These are phyloP conservation scores for Dicyrtomina minuta DNA, from an alignment of 2,888 invertebrate species.

Conservation along the genomic window DNA sequence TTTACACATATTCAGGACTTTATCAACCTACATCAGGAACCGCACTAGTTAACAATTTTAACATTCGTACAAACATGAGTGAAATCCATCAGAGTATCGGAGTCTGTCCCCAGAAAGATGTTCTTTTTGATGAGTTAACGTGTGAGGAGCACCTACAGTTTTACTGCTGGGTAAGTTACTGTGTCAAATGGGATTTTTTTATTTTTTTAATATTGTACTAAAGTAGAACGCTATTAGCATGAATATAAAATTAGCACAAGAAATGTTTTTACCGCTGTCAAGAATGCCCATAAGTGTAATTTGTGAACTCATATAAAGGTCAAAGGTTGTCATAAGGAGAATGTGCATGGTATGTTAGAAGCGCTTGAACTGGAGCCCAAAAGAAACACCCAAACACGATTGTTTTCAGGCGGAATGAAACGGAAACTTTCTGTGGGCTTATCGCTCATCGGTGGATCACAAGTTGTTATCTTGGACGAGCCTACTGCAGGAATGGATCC, in stretches of 20 bases:
- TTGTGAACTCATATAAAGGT: slow-evolving; percentile 61
- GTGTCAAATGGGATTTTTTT: too few relatives aligned
- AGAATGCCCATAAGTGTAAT: too few relatives aligned
- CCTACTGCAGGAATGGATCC: too few relatives aligned
- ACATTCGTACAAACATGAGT: too few relatives aligned
- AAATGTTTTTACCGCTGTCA: too few relatives aligned
- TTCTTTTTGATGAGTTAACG: too few relatives aligned
- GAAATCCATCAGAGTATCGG: slow-evolving; percentile 76
- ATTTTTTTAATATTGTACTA: too few relatives aligned
- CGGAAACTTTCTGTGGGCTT: slow-evolving; percentile 82
- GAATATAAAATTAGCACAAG: too few relatives aligned
- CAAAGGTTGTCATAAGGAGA: slow-evolving; percentile 63
- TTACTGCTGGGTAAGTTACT: slow-evolving; percentile 71
- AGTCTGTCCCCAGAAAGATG: slow-evolving; percentile 86
- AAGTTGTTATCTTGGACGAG: too few relatives aligned
- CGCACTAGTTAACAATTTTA: slow-evolving; percentile 72
- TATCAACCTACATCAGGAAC: slow-evolving; percentile 69
- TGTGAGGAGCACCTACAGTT: slow-evolving; percentile 80
- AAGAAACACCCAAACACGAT: slow-evolving; percentile 62
- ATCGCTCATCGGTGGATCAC: slow-evolving; percentile 81
- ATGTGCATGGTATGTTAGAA: slow-evolving; percentile 62
- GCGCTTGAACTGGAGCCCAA: slow-evolving; percentile 69
- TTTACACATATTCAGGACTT: too few relatives aligned
- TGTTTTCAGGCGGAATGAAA: too few relatives aligned
- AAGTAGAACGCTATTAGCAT: too few relatives aligned